Percentiles rank a stretch among this genome's conserved stretches.
These are phyloP conservation scores for Ianthella basta DNA, from an alignment of 37 sponge, comb jelly and placozoan species.

Conservation along the genomic window DNA sequence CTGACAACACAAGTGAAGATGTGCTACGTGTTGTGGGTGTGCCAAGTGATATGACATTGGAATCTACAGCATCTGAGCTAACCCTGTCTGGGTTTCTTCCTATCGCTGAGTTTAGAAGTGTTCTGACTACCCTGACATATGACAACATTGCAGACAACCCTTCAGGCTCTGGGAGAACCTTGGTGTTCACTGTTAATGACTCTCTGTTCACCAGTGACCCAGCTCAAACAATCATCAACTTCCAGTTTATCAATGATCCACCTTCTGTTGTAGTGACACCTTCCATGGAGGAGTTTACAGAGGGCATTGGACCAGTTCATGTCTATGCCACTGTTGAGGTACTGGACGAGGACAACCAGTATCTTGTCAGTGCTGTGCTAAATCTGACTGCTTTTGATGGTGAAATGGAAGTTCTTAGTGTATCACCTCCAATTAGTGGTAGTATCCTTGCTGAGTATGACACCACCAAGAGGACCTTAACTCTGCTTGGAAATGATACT, in stretches of 20 bases:
- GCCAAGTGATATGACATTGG: slow-evolving; percentile 42
- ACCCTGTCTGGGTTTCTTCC: slow-evolving; percentile 11
- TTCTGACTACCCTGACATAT: slow-evolving; percentile 30
- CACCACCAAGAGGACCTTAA: slow-evolving; percentile 4
- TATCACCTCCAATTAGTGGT: slow-evolving; percentile 24
- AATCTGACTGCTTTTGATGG: slow-evolving; percentile 48
- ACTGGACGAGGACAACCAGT: slow-evolving; percentile 56
- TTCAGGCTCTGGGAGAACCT: slow-evolving; percentile 14
- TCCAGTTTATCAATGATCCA: slow-evolving; percentile 54
- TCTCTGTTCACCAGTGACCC: neutral
- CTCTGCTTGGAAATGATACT: slow-evolving; percentile 50
- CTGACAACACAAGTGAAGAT: slow-evolving; percentile 47
- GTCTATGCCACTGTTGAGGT: slow-evolving; percentile 22
- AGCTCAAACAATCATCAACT: slow-evolving; percentile 21
- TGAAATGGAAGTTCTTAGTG: slow-evolving; percentile 43
- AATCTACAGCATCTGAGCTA: slow-evolving; percentile 23
- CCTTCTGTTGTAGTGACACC: slow-evolving; percentile 30
- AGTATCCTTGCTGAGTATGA: neutral
- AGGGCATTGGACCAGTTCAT: slow-evolving; percentile 38
- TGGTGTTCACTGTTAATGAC: slow-evolving; percentile 44
- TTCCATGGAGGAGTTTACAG: slow-evolving; percentile 38
- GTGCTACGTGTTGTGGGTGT: slow-evolving; percentile 46
- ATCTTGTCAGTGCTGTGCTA: slow-evolving; percentile 40
- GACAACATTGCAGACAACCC: slow-evolving; percentile 67
- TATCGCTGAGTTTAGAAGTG: slow-evolving; percentile 17